Percentiles rank a stretch among this genome's conserved stretches.
phyloP scores from a whole-genome alignment of 92 coral and sea anemone genomes.

The Phenganax marumi region DNA sequence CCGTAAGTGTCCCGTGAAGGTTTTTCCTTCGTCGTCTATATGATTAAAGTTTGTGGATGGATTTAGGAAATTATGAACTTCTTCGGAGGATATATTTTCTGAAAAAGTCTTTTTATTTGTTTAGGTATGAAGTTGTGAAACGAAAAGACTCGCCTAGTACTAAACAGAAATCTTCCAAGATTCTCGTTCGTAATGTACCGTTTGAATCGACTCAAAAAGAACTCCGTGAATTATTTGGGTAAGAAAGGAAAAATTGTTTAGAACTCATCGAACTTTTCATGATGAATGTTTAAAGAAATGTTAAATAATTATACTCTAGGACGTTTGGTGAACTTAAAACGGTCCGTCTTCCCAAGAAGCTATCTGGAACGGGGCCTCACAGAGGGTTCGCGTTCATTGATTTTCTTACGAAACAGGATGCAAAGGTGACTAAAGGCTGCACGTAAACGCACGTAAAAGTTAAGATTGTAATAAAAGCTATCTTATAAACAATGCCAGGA shows the following conservation, averaged over 20 bases:
- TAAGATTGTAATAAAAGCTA: no score
- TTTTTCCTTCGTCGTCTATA: not conserved
- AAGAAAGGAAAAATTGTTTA: not conserved
- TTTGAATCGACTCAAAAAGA: slow-evolving; percentile 91
- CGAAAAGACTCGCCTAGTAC: slow-evolving; percentile 58
- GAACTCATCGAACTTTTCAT: not conserved
- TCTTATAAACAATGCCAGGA: not conserved
- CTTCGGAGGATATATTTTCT: not conserved
- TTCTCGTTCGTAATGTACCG: slow-evolving; percentile 92
- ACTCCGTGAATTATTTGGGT: slow-evolving; percentile 83
- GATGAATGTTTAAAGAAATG: not conserved
- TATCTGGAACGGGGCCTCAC: slow-evolving; percentile 84
- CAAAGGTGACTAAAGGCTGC: slow-evolving; percentile 77
- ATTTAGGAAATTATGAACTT: not conserved
- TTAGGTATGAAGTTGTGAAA: slow-evolving; percentile 58
- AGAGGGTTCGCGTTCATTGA: slow-evolving; percentile 97
- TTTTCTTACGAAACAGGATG: slow-evolving; percentile 95
- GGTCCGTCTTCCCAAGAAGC: slow-evolving; percentile 79
- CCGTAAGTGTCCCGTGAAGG: slow-evolving; percentile 35
- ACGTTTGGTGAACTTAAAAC: slow-evolving; percentile 97
- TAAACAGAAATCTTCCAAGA: slow-evolving; percentile 82
- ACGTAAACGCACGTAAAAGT: no score
- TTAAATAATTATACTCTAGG: slow-evolving; percentile 37
- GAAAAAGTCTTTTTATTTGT: not conserved
- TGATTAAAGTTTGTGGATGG: not conserved